Evolutionary conservation across 2,888 invertebrate species (phyloP).

Genomic region (Cheilosia scutellata): DNA sequence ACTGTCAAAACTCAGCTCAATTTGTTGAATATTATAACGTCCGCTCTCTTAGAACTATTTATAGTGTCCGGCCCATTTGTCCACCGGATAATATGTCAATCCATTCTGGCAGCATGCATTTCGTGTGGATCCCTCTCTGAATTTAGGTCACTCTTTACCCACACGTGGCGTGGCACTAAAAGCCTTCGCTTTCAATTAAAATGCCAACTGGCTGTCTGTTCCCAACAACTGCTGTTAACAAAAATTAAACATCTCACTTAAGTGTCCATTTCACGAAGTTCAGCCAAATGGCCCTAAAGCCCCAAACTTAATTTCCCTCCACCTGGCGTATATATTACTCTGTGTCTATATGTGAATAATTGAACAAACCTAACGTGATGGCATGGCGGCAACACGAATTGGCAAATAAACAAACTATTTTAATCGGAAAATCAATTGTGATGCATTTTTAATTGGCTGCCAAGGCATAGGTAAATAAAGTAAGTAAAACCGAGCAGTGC

Average conservation of each 20-base stretch:
- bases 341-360: conserved; percentile 9
- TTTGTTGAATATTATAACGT: too few species aligned
- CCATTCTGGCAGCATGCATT: too few species aligned
- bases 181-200: too few species aligned
- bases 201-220: too few species aligned
- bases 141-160: too few species aligned
- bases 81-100: too few species aligned
- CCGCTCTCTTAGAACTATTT: too few species aligned
- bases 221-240: background rate
- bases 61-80: too few species aligned
- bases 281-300: conserved; percentile 10
- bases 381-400: conserved; percentile 6
- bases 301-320: background rate
- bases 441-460: conserved; percentile 52
- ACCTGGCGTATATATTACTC: background rate
- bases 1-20: too few species aligned
- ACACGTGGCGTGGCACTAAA: too few species aligned
- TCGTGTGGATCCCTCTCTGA: too few species aligned
- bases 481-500: background rate
- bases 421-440: conserved; percentile 58
- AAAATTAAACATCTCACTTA: conserved; percentile 8
- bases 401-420: conserved; percentile 39
- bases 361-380: conserved; percentile 1
- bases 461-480: background rate
- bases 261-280: conserved; percentile 8